Conservation (phyloP, 1,140 invertebrate species). For the Nixonia krombeini region DNA sequence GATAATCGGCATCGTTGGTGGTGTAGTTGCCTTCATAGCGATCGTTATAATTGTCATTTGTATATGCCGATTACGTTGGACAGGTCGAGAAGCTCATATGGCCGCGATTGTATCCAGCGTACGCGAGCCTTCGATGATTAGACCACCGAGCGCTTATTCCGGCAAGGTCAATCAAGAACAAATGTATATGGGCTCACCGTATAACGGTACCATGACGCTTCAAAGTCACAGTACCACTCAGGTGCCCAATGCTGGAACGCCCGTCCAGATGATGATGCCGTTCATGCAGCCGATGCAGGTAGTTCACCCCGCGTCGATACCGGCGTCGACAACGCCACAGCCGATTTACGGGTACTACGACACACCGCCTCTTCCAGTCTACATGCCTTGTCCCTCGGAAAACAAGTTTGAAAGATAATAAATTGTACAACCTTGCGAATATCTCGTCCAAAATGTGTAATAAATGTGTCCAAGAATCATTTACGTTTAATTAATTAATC, state of each 20-base stretch:
- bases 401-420: slow-evolving; percentile 66
- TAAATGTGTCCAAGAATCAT: too few species aligned
- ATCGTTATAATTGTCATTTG: slow-evolving; percentile 91
- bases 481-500: too few species aligned
- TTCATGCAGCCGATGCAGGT: slow-evolving; percentile 59
- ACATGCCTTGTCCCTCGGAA: slow-evolving; percentile 60
- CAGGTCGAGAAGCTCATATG: slow-evolving; percentile 58
- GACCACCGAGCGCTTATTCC: slow-evolving; percentile 61
- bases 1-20: slow-evolving; percentile 92
- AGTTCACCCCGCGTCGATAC: slow-evolving; percentile 45
- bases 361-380: slow-evolving; percentile 58
- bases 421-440: too few species aligned
- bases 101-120: slow-evolving; percentile 63
- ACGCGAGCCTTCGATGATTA: slow-evolving; percentile 64
- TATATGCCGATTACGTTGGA: slow-evolving; percentile 77
- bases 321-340: slow-evolving; percentile 48
- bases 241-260: slow-evolving; percentile 42
- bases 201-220: slow-evolving; percentile 65
- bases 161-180: slow-evolving; percentile 66
- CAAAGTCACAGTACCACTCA: slow-evolving; percentile 53
- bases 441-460: too few species aligned
- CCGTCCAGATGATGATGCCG: slow-evolving; percentile 66
- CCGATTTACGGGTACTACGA: slow-evolving; percentile 69
- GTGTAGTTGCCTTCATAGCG: slow-evolving; percentile 90
- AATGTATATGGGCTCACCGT: slow-evolving; percentile 60